Evolutionary conservation across 2,113 vertebrate species (phyloP), one percentile per base, ranked within the genome.

Genomic region (Gallinago undulata): DNA sequence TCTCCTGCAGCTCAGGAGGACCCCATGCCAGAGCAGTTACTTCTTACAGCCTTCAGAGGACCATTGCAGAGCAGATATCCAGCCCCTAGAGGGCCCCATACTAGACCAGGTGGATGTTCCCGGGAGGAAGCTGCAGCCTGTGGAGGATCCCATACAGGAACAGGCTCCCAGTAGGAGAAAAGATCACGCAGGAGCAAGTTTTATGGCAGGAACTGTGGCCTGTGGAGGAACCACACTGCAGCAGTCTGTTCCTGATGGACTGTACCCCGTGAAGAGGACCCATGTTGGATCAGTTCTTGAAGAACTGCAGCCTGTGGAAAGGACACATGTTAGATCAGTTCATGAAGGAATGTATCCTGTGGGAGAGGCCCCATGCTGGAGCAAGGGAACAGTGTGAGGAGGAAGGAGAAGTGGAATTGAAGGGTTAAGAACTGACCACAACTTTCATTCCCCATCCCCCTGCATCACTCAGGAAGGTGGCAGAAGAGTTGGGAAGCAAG

Each of bases 251-350:
- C 14, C 24, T 68, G 21, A 22, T 11, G 16, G 37, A 30, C 3
- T 33, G 37, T 3, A 16, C 2, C 5, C 22, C 3, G 3, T 22
- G 15, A 64, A 73, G 28, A 35, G 9, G 19, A 69, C 9, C 5
- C 4, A 28, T 2, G 3, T 6, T 55, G 27, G 33, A 53, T 7
- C 9, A 66, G 7, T 13, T 37, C 7, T 3, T 31, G 30, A 74
- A n/a, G 25, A 33, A 35, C 18, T 21, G 37, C 7, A 45, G 16
- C 15, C 35, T 15, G 3, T 35, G 24, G 7, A 13, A 64, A 78
- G 27, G 25, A 45, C 18, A 3, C 27, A 10, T 0, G 0, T 2
- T 62, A 18, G 12, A 72, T 21, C 3, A 7, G 21, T 33, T 53
- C 0, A 6, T 14, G 23, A 83, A 77, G 31, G 22, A 64, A 11